Conservation (phyloP, 2,113 vertebrate genomes). For the Solenodon paradoxus region DNA sequence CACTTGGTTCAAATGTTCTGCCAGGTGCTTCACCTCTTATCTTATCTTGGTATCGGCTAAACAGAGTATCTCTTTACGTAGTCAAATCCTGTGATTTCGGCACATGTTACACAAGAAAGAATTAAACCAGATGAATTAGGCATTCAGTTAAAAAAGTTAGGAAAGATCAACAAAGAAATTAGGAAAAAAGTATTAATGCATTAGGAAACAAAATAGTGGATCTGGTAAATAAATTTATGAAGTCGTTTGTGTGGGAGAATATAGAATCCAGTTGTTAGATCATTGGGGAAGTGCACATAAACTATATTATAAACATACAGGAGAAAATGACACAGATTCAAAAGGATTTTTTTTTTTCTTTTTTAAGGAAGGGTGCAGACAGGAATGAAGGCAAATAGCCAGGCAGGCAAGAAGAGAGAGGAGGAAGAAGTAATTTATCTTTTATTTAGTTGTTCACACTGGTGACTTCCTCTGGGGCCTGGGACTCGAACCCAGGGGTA, state of each 20-base stretch:
- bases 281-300: neutral
- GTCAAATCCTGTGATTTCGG: neutral
- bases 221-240: neutral
- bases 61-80: neutral
- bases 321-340: neutral
- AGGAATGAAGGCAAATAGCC: no score
- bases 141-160: neutral
- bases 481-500: no score
- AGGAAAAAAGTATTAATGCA: neutral
- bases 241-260: neutral
- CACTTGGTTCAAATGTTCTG: neutral
- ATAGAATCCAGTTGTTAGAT: neutral
- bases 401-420: no score
- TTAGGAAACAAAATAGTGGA: neutral
- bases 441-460: no score
- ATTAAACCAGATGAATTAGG: neutral
- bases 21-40: neutral
- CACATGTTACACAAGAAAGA: neutral
- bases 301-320: neutral
- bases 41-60: neutral
- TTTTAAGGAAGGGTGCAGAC: no score
- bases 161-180: neutral
- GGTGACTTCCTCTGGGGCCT: no score
- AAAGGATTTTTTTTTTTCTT: no score
- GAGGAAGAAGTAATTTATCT: no score